Evolutionary conservation across 2,113 vertebrate genomes (phyloP).

Genomic region (Lamprotornis superbus): DNA sequence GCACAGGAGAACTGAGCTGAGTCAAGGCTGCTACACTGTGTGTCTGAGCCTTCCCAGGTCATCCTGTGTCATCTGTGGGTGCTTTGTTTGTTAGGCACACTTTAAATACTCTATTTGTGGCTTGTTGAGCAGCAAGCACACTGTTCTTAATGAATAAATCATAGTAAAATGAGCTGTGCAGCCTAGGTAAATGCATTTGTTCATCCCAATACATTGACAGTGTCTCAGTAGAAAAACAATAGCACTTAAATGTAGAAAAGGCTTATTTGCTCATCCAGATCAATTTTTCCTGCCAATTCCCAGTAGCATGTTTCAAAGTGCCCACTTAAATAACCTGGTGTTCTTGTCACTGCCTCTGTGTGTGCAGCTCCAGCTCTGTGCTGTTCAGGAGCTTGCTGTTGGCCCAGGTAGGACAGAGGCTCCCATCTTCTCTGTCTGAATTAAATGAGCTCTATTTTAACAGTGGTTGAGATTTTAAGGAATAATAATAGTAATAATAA

Average conservation of each 20-base stretch:
- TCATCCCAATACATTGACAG: background rate
- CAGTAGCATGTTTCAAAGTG: background rate
- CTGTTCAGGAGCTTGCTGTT: background rate
- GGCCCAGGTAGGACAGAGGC: background rate
- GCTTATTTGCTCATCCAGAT: background rate
- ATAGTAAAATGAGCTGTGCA: slow-evolving; percentile 21
- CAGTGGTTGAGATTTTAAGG: background rate
- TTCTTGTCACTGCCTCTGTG: background rate
- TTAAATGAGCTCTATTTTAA: background rate
- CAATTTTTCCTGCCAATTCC: background rate
- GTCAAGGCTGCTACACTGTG: accelerated
- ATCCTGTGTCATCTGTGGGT: background rate
- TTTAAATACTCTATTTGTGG: background rate
- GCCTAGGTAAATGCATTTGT: background rate
- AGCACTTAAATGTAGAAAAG: background rate
- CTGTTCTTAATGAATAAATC: slow-evolving; percentile 50
- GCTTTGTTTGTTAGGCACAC: background rate
- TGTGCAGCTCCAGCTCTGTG: background rate
- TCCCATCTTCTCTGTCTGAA: background rate
- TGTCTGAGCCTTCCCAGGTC: background rate
- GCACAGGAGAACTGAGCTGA: background rate
- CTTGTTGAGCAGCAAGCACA: background rate
- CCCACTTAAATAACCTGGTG: background rate
- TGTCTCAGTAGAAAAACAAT: slow-evolving; percentile 10
- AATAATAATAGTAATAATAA: background rate